These are phyloP conservation scores for Platysteira castanea DNA, from an alignment of 2,113 vertebrate genomes.

Conservation along the genomic window DNA sequence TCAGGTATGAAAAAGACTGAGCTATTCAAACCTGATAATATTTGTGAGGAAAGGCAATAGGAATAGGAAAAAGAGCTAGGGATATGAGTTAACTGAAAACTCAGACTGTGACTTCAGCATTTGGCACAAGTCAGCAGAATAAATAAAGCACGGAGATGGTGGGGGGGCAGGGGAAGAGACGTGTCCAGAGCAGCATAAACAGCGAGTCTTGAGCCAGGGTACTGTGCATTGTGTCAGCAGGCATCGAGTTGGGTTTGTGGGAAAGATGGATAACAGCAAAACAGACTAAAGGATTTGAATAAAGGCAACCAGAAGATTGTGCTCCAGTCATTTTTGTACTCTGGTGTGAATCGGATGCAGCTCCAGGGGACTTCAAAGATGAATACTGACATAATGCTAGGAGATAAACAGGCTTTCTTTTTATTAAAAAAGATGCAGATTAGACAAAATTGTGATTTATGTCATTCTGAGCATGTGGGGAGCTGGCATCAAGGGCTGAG, in stretches of 20 bases:
- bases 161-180: background rate
- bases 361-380: background rate
- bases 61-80: background rate
- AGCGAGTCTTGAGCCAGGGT: background rate
- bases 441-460: background rate
- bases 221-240: background rate
- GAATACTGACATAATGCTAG: background rate
- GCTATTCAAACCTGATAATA: background rate
- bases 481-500: background rate
- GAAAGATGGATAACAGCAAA: background rate
- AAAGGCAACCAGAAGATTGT: background rate
- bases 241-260: background rate
- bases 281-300: background rate
- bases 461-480: background rate
- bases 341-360: background rate
- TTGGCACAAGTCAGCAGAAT: constrained; percentile 23
- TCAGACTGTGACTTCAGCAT: constrained; percentile 26
- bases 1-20: background rate
- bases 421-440: background rate
- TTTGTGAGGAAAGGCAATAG: background rate
- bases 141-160: background rate
- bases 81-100: background rate
- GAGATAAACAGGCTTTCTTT: background rate
- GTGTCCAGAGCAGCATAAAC: background rate
- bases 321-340: background rate